A percentile compares a stretch with the other conserved stretches of the same genome.
Evolutionary conservation across 2,113 vertebrate species (phyloP).

Genomic region (Pitta sordida): DNA sequence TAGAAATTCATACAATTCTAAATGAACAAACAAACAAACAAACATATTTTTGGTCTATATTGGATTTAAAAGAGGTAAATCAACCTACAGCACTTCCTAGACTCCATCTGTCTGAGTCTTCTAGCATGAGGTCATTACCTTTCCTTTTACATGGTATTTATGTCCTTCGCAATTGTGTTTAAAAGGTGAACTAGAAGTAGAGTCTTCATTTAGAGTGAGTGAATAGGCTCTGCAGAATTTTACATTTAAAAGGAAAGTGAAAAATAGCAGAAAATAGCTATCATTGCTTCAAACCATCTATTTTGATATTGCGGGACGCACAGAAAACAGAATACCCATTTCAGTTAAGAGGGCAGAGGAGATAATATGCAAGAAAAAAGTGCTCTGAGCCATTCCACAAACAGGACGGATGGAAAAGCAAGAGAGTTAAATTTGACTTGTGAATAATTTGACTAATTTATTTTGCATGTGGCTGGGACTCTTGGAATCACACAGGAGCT

Average conservation of each 20-base stretch:
- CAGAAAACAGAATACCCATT: neutral
- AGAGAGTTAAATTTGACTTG: neutral
- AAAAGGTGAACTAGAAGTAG: neutral
- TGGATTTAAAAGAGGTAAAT: neutral
- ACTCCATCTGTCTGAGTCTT: neutral
- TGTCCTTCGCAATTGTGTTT: neutral
- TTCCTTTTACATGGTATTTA: neutral
- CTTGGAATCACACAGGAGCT: neutral
- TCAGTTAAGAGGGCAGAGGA: neutral
- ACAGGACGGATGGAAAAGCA: accelerated
- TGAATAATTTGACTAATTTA: neutral
- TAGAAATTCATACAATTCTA: neutral
- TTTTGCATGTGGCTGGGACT: neutral
- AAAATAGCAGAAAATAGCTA: neutral
- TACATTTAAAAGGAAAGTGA: neutral
- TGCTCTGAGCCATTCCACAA: neutral
- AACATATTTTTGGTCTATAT: neutral
- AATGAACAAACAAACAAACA: neutral
- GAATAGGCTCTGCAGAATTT: neutral
- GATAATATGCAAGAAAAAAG: neutral
- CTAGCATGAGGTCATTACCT: neutral
- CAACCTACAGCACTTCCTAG: neutral
- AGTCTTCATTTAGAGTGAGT: neutral
- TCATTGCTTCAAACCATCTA: neutral
- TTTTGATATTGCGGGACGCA: neutral